phyloP scores from a whole-genome alignment of 35 echinoderm and acorn worm species.

The Eucidaris tribuloides region DNA sequence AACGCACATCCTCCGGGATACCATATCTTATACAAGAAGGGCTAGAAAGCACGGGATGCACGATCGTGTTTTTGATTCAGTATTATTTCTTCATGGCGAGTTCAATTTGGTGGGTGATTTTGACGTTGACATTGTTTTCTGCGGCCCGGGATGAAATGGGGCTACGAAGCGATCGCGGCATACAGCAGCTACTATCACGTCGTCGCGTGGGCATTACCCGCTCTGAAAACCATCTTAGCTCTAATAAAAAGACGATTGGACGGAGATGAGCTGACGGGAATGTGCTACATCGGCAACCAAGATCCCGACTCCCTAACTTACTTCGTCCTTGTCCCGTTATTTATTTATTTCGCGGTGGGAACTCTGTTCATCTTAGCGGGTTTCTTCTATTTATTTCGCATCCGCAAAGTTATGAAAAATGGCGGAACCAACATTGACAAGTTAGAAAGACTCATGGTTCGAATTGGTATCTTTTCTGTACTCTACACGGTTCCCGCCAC shows the following conservation, averaged over 20 bases:
- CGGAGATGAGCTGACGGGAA: conserved; percentile 93
- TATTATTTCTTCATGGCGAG: conserved; percentile 99
- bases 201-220: conserved; percentile 88
- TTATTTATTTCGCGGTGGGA: conserved; percentile 82
- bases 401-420: conserved; percentile 95
- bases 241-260: conserved; percentile 76
- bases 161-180: conserved; percentile 94
- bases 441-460: conserved; percentile 94
- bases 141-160: conserved; percentile 96
- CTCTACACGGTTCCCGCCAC: conserved; percentile 95
- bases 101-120: conserved; percentile 98
- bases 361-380: conserved; percentile 88
- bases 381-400: conserved; percentile 91
- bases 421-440: conserved; percentile 98
- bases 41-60: conserved; percentile 95
- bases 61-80: conserved; percentile 98
- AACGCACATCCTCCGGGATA: conserved; percentile 47
- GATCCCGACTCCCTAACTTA: conserved; percentile 55
- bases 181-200: conserved; percentile 98
- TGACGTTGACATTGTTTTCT: conserved; percentile 98
- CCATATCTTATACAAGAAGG: conserved; percentile 89
- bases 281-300: conserved; percentile 96
- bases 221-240: conserved; percentile 81
- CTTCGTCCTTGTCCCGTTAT: conserved; percentile 85
- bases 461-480: conserved; percentile 95